Percentiles rank a stretch among this genome's conserved stretches.
phyloP scores from a whole-genome alignment of 2,113 vertebrate species.

The Rhinogobius similis region DNA sequence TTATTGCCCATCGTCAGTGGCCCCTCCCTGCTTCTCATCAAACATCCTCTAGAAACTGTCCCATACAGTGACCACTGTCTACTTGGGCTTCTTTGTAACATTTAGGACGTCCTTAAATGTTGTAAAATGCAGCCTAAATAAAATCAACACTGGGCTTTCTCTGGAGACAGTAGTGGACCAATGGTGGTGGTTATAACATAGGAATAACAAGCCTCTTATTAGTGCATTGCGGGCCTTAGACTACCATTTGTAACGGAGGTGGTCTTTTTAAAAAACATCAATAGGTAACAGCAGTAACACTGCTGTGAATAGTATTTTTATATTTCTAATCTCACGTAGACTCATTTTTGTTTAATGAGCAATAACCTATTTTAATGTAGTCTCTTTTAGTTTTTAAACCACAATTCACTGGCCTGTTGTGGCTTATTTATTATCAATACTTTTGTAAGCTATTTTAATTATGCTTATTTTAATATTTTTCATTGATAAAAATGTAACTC shows the following conservation, averaged over 20 bases:
- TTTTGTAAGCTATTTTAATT: no score
- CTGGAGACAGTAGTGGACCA: not conserved
- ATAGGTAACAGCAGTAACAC: no score
- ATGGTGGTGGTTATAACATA: not conserved
- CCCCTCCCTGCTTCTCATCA: constrained; percentile 41
- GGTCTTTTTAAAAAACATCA: not conserved
- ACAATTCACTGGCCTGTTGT: no score
- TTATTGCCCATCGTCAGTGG: constrained; percentile 4
- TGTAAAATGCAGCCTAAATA: not conserved
- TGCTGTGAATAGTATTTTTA: no score
- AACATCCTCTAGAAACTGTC: not conserved
- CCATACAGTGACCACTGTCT: not conserved
- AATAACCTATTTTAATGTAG: no score
- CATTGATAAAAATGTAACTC: not conserved
- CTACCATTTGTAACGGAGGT: not conserved
- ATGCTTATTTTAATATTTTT: not conserved
- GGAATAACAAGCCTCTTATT: not conserved
- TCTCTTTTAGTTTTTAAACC: no score
- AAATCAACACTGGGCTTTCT: not conserved
- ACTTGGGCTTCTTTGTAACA: not conserved
- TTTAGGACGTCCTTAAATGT: not conserved
- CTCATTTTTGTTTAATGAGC: not conserved
- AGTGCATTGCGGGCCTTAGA: not conserved
- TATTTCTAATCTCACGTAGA: not conserved
- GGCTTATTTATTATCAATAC: no score